A percentile compares a stretch with the other conserved stretches of the same genome.
These are phyloP conservation scores for Mythimna pallens DNA, from an alignment of 2,888 invertebrate genomes.

Conservation along the genomic window DNA sequence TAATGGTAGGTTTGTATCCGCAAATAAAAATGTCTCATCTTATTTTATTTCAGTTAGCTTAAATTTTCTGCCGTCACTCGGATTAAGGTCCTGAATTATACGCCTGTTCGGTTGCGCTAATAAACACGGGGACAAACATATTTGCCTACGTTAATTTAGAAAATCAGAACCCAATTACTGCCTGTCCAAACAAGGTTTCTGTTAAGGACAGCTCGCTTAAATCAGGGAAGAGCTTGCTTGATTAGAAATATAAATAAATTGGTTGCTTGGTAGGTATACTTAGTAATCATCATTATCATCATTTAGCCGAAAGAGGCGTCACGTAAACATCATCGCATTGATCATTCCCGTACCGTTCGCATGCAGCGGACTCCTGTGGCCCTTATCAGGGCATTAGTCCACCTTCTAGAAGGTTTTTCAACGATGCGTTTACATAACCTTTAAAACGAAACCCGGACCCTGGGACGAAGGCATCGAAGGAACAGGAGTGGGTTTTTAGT, in stretches of 20 bases:
- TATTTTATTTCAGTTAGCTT: neutral
- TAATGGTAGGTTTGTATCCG: neutral
- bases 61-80: neutral
- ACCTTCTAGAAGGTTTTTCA: no score
- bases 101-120: neutral
- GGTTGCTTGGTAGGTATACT: neutral
- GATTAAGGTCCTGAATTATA: neutral
- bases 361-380: no score
- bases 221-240: neutral
- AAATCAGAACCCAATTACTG: slow-evolving; percentile 23
- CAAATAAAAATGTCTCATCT: neutral
- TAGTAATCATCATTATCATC: neutral
- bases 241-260: neutral
- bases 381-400: no score
- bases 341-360: no score
- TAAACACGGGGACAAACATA: slow-evolving; percentile 12
- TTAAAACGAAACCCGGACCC: no score
- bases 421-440: no score
- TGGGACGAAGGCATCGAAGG: no score
- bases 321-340: no score
- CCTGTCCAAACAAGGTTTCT: slow-evolving; percentile 12
- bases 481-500: no score
- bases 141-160: slow-evolving; percentile 12
- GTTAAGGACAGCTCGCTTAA: slow-evolving; percentile 15
- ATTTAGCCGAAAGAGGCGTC: no score